Conservation (phyloP, 2,113 vertebrate genomes). For the Salvelinus namaycush region DNA sequence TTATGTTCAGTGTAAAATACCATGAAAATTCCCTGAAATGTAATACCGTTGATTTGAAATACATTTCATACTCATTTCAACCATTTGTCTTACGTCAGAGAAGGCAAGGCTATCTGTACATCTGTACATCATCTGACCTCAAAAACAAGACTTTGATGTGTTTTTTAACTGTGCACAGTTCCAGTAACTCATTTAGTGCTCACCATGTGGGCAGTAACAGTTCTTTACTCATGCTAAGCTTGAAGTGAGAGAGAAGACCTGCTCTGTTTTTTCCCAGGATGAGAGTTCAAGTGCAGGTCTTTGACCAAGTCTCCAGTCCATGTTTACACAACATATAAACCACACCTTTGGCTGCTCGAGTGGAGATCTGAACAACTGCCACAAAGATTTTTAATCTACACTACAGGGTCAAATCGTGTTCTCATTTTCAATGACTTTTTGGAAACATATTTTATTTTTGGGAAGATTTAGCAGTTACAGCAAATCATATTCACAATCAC, state of each 20-base stretch:
- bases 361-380: constrained; percentile 11
- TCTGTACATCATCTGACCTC: neutral
- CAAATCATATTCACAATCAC: constrained; percentile 10
- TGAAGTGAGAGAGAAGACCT: constrained; percentile 10
- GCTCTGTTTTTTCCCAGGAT: constrained; percentile 4
- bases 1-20: neutral
- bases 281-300: constrained; percentile 50
- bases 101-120: too few species aligned
- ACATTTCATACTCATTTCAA: neutral
- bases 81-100: neutral
- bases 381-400: too few species aligned
- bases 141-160: neutral
- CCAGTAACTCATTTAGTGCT: neutral
- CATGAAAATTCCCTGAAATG: neutral
- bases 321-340: constrained; percentile 62
- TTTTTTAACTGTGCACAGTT: neutral
- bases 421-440: neutral
- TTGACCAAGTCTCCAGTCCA: constrained; percentile 37
- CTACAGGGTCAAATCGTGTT: constrained; percentile 18
- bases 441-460: too few species aligned
- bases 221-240: neutral
- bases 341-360: constrained; percentile 28
- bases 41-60: neutral
- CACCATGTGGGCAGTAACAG: neutral
- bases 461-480: neutral